phyloP scores from a whole-genome alignment of 2,888 invertebrate genomes.

The Blera fallax region DNA sequence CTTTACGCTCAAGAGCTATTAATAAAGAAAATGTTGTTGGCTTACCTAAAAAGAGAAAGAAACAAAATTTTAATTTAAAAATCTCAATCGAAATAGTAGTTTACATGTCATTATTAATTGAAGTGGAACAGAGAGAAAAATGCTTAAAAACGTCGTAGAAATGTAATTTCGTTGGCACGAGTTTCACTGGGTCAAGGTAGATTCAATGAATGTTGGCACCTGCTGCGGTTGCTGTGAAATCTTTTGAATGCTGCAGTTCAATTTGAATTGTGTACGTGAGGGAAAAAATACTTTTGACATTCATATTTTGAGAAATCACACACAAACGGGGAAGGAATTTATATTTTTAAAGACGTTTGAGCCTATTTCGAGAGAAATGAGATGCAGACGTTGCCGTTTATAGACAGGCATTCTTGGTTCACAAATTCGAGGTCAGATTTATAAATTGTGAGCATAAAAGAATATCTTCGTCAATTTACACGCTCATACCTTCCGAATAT shows the following conservation, averaged over 20 bases:
- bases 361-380: too few relatives aligned
- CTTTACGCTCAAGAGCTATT: not conserved
- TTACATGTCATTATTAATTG: not conserved
- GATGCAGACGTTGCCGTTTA: too few relatives aligned
- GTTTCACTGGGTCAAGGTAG: slow-evolving; percentile 59
- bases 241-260: slow-evolving; percentile 2
- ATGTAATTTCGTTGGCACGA: slow-evolving; percentile 43
- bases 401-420: too few relatives aligned
- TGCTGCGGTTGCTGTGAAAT: slow-evolving; percentile 25
- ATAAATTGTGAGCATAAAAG: too few relatives aligned
- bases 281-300: slow-evolving; percentile 15
- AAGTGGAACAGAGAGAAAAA: slow-evolving; percentile 4
- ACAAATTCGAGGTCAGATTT: too few relatives aligned
- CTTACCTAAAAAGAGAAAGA: slow-evolving; percentile 58
- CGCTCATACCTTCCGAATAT: too few relatives aligned
- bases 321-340: not conserved
- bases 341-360: not conserved
- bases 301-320: not conserved
- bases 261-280: not conserved
- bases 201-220: slow-evolving; percentile 44
- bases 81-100: not conserved
- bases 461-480: too few relatives aligned
- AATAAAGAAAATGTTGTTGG: not conserved
- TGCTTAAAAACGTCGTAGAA: not conserved
- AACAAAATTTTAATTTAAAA: slow-evolving; percentile 12